Conservation (phyloP, 2,113 vertebrate species). For the Dendrocopos noguchii region DNA sequence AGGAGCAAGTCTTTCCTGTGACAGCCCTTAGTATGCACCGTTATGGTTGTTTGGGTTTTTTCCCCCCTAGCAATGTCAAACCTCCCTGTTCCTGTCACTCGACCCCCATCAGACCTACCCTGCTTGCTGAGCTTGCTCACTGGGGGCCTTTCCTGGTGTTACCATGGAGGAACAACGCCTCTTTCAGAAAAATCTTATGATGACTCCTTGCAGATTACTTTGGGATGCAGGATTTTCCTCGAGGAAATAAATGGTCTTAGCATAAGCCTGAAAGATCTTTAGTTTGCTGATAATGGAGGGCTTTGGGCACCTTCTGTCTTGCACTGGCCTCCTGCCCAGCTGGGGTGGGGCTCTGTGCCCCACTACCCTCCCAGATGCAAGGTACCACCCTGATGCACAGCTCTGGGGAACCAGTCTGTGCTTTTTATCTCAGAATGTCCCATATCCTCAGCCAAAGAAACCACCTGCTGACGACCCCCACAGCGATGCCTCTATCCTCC, state of each 20-base stretch:
- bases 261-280: neutral
- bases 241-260: neutral
- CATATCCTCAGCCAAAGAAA: neutral
- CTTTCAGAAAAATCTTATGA: neutral
- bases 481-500: fast-evolving
- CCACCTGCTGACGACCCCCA: neutral
- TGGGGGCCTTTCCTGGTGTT: neutral
- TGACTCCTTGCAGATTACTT: neutral
- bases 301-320: neutral
- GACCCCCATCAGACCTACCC: neutral
- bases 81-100: neutral
- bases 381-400: fast-evolving
- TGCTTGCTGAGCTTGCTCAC: neutral
- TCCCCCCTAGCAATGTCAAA: neutral
- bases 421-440: neutral
- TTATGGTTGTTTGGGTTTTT: neutral
- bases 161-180: neutral
- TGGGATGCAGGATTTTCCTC: neutral
- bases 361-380: neutral
- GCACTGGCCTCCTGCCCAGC: neutral
- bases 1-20: neutral
- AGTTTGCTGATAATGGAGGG: neutral
- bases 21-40: neutral
- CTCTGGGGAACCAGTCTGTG: neutral
- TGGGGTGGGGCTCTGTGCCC: neutral